Evolutionary conservation across 2,888 invertebrate species (phyloP).

Genomic region (Megaustenia siamemsis): DNA sequence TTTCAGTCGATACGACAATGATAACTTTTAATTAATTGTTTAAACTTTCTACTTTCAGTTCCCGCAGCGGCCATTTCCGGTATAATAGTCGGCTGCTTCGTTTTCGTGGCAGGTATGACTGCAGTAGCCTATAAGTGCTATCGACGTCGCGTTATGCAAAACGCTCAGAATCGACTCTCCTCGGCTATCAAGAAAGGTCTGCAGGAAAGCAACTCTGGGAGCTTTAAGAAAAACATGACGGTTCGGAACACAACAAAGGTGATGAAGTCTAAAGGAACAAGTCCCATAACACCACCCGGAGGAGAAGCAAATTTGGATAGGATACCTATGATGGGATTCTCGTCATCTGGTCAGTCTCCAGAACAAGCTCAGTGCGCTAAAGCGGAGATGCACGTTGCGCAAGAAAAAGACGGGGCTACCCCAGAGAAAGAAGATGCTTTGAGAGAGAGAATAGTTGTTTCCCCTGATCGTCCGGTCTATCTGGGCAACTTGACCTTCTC

Average conservation of each 20-base stretch:
- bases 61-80: conserved; percentile 82
- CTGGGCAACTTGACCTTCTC: conserved; percentile 94
- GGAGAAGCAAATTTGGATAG: conserved; percentile 68
- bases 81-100: conserved; percentile 84
- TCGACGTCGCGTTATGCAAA: conserved; percentile 83
- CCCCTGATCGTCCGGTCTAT: conserved; percentile 56
- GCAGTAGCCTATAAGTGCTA: conserved; percentile 86
- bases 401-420: conserved; percentile 80
- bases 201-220: conserved; percentile 71
- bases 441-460: conserved; percentile 35
- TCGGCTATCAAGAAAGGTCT: conserved; percentile 78
- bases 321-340: conserved; percentile 80
- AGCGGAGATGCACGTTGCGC: conserved; percentile 80
- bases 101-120: conserved; percentile 84
- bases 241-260: conserved; percentile 81
- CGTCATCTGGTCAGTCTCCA: conserved; percentile 80
- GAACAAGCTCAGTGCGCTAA: conserved; percentile 72
- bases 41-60: conserved; percentile 69
- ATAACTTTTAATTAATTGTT: no score
- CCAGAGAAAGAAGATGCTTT: conserved; percentile 76
- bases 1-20: no score
- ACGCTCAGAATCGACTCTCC: conserved; percentile 74
- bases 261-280: conserved; percentile 79
- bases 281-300: conserved; percentile 71
- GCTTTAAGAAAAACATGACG: conserved; percentile 91